phyloP scores from a whole-genome alignment of 2,888 invertebrate genomes.

The Dasypolia templi region DNA sequence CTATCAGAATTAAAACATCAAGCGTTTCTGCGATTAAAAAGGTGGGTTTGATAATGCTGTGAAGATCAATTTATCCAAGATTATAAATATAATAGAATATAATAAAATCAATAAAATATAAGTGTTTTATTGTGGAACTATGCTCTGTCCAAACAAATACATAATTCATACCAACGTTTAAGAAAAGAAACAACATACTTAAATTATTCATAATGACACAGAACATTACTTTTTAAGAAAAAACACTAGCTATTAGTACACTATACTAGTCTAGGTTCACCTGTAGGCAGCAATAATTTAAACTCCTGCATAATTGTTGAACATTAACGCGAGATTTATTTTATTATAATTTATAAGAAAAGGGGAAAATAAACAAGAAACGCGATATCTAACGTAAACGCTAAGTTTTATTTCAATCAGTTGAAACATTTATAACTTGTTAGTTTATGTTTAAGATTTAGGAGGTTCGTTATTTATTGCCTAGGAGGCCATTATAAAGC shows the following conservation, averaged over 20 bases:
- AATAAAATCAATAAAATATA: too few species aligned
- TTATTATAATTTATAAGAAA: slow-evolving; percentile 50
- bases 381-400: slow-evolving; percentile 21
- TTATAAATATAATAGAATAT: too few species aligned
- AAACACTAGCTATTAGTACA: neutral
- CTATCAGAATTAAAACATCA: neutral
- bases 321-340: slow-evolving; percentile 51
- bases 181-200: too few species aligned
- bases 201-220: too few species aligned
- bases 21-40: neutral
- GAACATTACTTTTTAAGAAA: slow-evolving; percentile 28
- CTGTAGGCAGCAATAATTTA: slow-evolving; percentile 42
- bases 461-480: slow-evolving; percentile 41
- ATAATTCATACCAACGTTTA: slow-evolving; percentile 18
- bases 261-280: neutral
- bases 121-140: slow-evolving; percentile 27
- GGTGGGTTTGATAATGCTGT: too few species aligned
- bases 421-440: slow-evolving; percentile 40
- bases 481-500: slow-evolving; percentile 23
- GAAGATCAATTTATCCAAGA: neutral
- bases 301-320: slow-evolving; percentile 47
- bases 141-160: slow-evolving; percentile 28
- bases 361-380: slow-evolving; percentile 51
- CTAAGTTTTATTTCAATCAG: slow-evolving; percentile 59
- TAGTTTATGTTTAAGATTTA: slow-evolving; percentile 46